Evolutionary conservation across 2,888 invertebrate genomes (phyloP).

Genomic region (Apoda limacodes): DNA sequence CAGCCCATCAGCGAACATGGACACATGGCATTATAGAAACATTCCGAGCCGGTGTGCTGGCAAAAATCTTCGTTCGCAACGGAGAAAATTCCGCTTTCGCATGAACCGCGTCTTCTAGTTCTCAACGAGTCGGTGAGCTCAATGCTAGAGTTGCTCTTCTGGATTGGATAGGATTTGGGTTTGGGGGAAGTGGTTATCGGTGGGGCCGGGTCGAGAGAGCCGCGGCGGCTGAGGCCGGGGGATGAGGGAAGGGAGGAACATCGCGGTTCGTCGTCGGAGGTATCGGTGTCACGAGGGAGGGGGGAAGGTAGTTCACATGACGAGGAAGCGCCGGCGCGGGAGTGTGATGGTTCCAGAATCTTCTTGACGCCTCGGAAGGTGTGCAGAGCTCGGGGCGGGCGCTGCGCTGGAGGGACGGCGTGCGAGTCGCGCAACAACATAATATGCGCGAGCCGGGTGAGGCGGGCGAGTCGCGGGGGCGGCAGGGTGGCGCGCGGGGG

Average conservation of each 20-base stretch:
- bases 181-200: conserved; percentile 26
- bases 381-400: conserved; percentile 77
- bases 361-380: conserved; percentile 86
- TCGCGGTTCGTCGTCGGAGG: conserved; percentile 34
- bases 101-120: conserved; percentile 80
- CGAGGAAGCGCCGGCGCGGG: conserved; percentile 36
- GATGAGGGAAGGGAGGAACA: conserved; percentile 50
- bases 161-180: conserved; percentile 22
- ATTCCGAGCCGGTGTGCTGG: conserved; percentile 34
- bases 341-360: conserved; percentile 76
- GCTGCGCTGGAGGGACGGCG: conserved; percentile 69
- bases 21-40: conserved; percentile 43
- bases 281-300: conserved; percentile 11
- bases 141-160: conserved; percentile 23
- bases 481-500: conserved; percentile 31
- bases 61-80: conserved; percentile 84
- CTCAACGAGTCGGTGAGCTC: conserved; percentile 22
- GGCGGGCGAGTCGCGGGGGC: conserved; percentile 50
- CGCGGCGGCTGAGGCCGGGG: conserved; percentile 38
- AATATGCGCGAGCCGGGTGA: conserved; percentile 82
- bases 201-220: conserved; percentile 28
- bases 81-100: conserved; percentile 91
- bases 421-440: conserved; percentile 89
- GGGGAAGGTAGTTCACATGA: conserved; percentile 11
- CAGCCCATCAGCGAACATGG: conserved; percentile 56